Evolutionary conservation across 2,888 invertebrate species (phyloP), one percentile per base, ranked within the genome.

Genomic region (Agriopis marginaria): DNA sequence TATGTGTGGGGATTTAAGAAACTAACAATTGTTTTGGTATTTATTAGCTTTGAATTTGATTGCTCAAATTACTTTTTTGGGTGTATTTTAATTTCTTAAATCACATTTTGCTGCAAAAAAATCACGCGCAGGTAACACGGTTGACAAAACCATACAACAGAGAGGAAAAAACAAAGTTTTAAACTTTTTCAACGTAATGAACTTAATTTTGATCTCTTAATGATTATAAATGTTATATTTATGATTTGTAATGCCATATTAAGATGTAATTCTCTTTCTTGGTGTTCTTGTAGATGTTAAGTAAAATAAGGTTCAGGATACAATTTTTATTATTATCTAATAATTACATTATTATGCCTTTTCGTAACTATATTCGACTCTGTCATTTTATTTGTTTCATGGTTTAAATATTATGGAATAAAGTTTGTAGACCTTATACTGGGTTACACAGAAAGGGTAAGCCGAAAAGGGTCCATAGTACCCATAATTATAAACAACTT

Each of bases 231-330:
- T 82, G 82, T 85, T 86, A 86, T 89, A 90, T 91, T 91, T 91
- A 92, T 91, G 84, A 91, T 89, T 82, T 87, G 75, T 86, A 92
- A 92, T 91, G 93, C 93, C 93, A 94, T 94, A 94, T 93, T 94
- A 94, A 89, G 89, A 89, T 92, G 83, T 88, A 89, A 89, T 84
- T 84, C 84, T 86, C 66, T 86, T 81, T 81, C 80, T 85, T 87
- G 85, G 86, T 89, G 86, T 91, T 88, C 84, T 79, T 80, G 69
- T 73, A 70, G 79, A 76, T 77, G 63, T 71, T 71, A 42, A 77
- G 70, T 66, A 62, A 42, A 44, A 47, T 70, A 70, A 71, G 66
- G 50, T 56, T 42, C 9, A 7, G 9, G 9, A 42, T 42, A 10
- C 42, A 42, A 9, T 42, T 11, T 11, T 11, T 11, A 47, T 47